Evolutionary conservation across 2,888 invertebrate species (phyloP).

Genomic region (Lithophane leautieri): DNA sequence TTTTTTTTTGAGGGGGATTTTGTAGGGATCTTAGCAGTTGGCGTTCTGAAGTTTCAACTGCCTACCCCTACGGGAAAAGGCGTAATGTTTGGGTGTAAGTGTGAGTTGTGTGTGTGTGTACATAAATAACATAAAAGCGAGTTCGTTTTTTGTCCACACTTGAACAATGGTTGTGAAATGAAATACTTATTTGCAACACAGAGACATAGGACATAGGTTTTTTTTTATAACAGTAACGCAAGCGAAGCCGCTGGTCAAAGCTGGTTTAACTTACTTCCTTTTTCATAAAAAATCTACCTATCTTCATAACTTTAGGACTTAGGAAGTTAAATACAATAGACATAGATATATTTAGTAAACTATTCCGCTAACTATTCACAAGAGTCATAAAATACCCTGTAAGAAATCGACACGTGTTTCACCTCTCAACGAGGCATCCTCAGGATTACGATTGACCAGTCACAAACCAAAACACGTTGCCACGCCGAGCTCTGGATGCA

Average conservation of each 20-base stretch:
- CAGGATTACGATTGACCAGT: too few relatives aligned
- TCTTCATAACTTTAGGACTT: background rate
- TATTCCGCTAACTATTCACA: too few relatives aligned
- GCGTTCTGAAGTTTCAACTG: background rate
- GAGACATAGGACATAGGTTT: background rate
- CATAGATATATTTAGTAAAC: too few relatives aligned
- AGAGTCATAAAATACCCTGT: too few relatives aligned
- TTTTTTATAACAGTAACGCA: background rate
- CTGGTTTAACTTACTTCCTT: background rate
- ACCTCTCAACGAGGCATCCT: too few relatives aligned
- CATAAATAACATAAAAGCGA: conserved; percentile 14
- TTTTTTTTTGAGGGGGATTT: background rate
- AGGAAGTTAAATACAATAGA: background rate
- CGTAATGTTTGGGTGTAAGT: background rate
- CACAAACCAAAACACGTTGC: too few relatives aligned
- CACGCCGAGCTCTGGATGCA: too few relatives aligned
- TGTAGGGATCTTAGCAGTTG: background rate
- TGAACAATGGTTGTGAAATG: background rate
- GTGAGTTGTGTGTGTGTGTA: background rate
- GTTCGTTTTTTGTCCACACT: background rate
- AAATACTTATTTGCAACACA: background rate
- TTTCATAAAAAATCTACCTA: too few relatives aligned
- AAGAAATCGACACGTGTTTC: too few relatives aligned
- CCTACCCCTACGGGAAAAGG: background rate
- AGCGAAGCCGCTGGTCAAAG: background rate